A percentile compares a stretch with the other conserved stretches of the same genome.
Evolutionary conservation across 2,797 vertebrate genomes (phyloP).

Genomic region (Pogonophryne albipinna): DNA sequence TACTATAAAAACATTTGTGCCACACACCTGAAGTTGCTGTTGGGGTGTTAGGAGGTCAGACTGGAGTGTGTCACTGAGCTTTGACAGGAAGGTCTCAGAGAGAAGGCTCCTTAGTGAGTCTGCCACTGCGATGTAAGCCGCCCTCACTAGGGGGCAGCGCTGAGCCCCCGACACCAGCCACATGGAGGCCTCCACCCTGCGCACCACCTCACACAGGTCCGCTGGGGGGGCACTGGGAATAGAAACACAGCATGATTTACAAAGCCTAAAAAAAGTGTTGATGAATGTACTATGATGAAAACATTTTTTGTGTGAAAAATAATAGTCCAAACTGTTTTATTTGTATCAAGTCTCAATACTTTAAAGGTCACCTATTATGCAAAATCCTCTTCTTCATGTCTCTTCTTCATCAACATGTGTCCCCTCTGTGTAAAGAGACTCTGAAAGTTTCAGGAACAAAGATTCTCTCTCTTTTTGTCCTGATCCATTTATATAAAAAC

Average conservation of each 20-base stretch:
- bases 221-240: slow-evolving; percentile 56
- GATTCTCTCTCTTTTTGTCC: no score
- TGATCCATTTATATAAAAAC: no score
- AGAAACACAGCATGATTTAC: slow-evolving; percentile 21
- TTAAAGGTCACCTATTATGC: no score
- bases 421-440: no score
- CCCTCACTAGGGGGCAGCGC: slow-evolving; percentile 84
- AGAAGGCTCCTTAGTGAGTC: slow-evolving; percentile 71
- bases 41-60: slow-evolving; percentile 66
- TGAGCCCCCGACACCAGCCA: slow-evolving; percentile 84
- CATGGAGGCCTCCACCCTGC: slow-evolving; percentile 69
- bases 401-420: no score
- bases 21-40: slow-evolving; percentile 55
- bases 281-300: slow-evolving; percentile 26
- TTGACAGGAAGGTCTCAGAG: slow-evolving; percentile 72
- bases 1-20: not conserved
- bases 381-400: no score
- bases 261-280: slow-evolving; percentile 14
- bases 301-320: not conserved
- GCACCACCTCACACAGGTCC: slow-evolving; percentile 66
- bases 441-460: no score
- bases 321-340: no score
- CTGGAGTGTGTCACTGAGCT: slow-evolving; percentile 72
- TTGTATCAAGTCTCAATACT: no score
- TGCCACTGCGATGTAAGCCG: slow-evolving; percentile 82